Percentiles rank a stretch among this genome's conserved stretches.
Conservation (phyloP, 2,797 vertebrate genomes). For the Cichlasoma orientale region DNA sequence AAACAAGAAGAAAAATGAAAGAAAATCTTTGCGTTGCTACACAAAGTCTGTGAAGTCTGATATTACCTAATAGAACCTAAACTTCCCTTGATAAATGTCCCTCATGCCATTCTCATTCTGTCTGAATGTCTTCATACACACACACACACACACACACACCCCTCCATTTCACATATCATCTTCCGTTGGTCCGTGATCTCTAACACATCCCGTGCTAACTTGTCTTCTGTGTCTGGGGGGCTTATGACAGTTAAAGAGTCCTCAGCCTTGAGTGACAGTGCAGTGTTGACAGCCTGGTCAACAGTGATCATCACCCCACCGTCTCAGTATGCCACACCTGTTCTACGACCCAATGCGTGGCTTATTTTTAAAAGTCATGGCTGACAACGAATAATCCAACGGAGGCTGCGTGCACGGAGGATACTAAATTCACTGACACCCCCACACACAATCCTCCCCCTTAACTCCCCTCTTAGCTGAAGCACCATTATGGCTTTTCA, state of each 20-base stretch:
- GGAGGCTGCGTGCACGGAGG: slow-evolving; percentile 50
- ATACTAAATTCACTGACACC: slow-evolving; percentile 86
- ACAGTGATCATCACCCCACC: slow-evolving; percentile 8
- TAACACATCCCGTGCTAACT: slow-evolving; percentile 33
- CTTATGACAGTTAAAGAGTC: slow-evolving; percentile 5
- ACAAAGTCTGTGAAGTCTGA: not conserved
- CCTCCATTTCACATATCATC: slow-evolving; percentile 36
- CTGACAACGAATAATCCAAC: not conserved
- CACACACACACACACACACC: not conserved
- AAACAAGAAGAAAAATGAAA: not conserved
- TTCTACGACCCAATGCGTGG: slow-evolving; percentile 4
- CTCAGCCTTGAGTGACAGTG: slow-evolving; percentile 30
- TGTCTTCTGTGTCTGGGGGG: slow-evolving; percentile 37
- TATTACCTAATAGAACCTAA: not conserved
- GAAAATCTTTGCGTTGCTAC: too few species aligned
- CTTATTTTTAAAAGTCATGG: not conserved
- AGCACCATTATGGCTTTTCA: slow-evolving; percentile 90
- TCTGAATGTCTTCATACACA: not conserved
- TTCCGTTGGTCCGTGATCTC: slow-evolving; percentile 48
- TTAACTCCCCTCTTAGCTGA: slow-evolving; percentile 68
- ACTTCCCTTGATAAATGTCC: not conserved
- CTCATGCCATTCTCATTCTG: not conserved
- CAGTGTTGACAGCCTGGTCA: slow-evolving; percentile 23
- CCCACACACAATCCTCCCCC: slow-evolving; percentile 66
- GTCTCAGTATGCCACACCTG: slow-evolving; percentile 50